Conservation (phyloP, 2,797 vertebrate species). For the Monodelphis domestica region DNA sequence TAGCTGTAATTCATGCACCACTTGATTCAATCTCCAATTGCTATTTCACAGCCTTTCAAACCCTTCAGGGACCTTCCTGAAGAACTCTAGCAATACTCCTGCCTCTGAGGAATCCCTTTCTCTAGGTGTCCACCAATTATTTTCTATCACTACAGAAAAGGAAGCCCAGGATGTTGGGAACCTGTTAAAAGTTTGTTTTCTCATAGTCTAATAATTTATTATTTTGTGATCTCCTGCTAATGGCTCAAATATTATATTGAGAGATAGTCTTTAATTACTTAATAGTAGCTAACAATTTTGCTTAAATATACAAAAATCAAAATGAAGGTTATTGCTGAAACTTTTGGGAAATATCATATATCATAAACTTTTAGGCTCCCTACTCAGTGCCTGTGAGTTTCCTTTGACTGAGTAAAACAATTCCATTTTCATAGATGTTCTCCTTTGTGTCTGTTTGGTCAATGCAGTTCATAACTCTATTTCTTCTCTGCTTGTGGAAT, state of each 20-base stretch:
- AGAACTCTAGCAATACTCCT: neutral
- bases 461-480: constrained; percentile 5
- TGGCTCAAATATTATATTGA: neutral
- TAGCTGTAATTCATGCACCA: neutral
- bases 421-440: neutral
- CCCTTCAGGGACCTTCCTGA: neutral
- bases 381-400: neutral
- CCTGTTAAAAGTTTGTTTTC: neutral
- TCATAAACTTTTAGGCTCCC: neutral
- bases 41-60: neutral
- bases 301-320: neutral
- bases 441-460: neutral
- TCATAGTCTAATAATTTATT: neutral
- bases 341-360: neutral
- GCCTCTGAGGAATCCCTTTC: neutral
- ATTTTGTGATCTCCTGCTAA: neutral
- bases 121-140: neutral
- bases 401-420: constrained; percentile 30
- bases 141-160: neutral
- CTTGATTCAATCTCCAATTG: neutral
- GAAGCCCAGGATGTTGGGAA: neutral
- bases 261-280: neutral
- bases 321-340: neutral
- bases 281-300: neutral
- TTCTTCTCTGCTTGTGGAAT: constrained; percentile 17